Evolutionary conservation across 1,140 invertebrate genomes (phyloP), one percentile per base, ranked within the genome.

Genomic region (Sycobia sp.): DNA sequence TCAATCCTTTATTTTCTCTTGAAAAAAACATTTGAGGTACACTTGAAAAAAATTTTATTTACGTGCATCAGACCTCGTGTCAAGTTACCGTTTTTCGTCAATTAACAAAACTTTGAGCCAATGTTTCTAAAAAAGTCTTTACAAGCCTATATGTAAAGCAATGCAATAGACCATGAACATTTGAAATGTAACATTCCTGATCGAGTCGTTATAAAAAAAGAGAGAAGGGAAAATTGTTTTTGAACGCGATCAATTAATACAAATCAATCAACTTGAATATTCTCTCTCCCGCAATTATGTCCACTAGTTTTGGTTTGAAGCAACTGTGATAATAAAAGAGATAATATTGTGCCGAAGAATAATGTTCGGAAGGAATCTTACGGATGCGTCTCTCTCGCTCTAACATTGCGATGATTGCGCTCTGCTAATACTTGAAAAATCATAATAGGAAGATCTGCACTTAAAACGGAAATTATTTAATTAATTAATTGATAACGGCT

Each of bases 241-340:
- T 20, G 36, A 13, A n/a, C 25, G 43, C 20, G 9, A 13, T 3
- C 36, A 57, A 38, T 27, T 41, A 9, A 25, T 5, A 58, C 36
- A 14, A 39, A 58, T 9, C 0, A 14, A 7, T 11, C 44, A 36
- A 25, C 25, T 49, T 49, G n/a, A 20, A 46, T 56, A 29, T 55
- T 39, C 4, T 22, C 10, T 18, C 27, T 38, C 20, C 22, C 25
- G 7, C 25, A 9, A 36, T 22, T 16, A 34, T 13, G 4, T 32
- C 11, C 10, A 41, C 23, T 27, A 8, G 22, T 57, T 46, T 58
- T 13, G 39, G 29, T 65, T 58, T 53, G n/a, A 65, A 65, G 41
- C 32, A 46, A 65, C 62, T 65, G 62, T 65, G 62, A 65, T 65
- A 65, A 64, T 9, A 49, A 51, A 51, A 50, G 20, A 57, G 41